A percentile compares a stretch with the other conserved stretches of the same genome.
Evolutionary conservation across 23 tunicate genomes (phyloP).

Genomic region (Phallusia fumigata): DNA sequence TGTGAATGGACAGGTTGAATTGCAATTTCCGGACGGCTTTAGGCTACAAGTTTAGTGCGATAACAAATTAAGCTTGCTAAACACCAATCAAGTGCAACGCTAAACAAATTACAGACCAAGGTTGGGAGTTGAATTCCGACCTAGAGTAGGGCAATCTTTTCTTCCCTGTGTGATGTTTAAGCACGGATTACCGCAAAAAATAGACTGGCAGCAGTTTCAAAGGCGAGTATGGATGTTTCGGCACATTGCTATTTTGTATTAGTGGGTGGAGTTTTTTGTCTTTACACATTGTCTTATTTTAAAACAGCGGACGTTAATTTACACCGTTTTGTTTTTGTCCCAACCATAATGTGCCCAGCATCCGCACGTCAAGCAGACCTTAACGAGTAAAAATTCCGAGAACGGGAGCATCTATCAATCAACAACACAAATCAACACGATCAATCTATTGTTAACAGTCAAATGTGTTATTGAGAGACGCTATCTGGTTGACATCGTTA

Average conservation of each 20-base stretch:
- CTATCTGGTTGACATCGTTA: background rate
- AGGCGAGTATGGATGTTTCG: no score
- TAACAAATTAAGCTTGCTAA: background rate
- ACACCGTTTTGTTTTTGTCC: background rate
- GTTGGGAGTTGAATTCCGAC: no score
- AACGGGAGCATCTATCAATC: background rate
- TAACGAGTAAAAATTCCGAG: conserved; percentile 3
- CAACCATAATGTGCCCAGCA: background rate
- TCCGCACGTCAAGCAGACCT: background rate
- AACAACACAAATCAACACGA: background rate
- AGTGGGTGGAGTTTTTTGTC: no score
- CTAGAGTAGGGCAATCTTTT: no score
- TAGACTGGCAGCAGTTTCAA: no score
- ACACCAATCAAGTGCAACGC: background rate
- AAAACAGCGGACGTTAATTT: background rate
- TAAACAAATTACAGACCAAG: background rate
- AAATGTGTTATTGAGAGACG: background rate
- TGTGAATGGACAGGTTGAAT: no score
- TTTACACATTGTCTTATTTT: no score
- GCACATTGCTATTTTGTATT: no score
- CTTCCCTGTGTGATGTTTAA: no score
- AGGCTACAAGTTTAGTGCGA: no score
- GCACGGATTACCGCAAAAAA: no score
- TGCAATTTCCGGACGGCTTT: no score
- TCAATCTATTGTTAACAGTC: conserved; percentile 4